Percentiles rank a stretch among this genome's conserved stretches.
Conservation (phyloP, 1,140 invertebrate species). For the Drosophila nebulosa region DNA sequence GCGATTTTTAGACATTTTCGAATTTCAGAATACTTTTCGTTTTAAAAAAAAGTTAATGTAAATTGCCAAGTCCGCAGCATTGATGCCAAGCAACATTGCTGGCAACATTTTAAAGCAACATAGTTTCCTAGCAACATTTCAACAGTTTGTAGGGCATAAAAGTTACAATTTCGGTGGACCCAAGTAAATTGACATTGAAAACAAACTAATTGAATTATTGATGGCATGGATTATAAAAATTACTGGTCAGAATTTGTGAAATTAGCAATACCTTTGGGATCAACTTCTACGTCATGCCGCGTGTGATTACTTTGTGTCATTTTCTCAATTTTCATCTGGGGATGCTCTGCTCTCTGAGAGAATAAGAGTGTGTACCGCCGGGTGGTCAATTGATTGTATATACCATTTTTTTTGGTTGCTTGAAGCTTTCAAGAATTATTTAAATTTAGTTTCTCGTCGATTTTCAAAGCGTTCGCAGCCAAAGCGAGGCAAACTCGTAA, state of each 20-base stretch:
- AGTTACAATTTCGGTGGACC: too few relatives aligned
- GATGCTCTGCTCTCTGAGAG: not conserved
- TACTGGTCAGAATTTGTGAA: too few relatives aligned
- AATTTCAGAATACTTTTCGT: too few relatives aligned
- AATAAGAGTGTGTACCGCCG: not conserved
- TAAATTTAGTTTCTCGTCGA: slow-evolving; percentile 77
- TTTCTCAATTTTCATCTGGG: not conserved
- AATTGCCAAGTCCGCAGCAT: not conserved
- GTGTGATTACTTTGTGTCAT: not conserved
- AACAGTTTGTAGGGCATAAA: too few relatives aligned
- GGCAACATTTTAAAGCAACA: not conserved
- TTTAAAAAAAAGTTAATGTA: too few relatives aligned
- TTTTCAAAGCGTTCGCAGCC: slow-evolving; percentile 70
- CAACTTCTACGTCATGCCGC: not conserved
- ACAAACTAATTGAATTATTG: too few relatives aligned
- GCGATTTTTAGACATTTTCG: too few relatives aligned
- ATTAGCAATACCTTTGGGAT: not conserved
- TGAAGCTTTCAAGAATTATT: slow-evolving; percentile 64
- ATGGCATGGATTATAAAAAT: too few relatives aligned
- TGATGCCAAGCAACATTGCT: not conserved
- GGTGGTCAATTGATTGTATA: slow-evolving; percentile 13
- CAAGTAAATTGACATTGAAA: not conserved
- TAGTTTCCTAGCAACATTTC: not conserved
- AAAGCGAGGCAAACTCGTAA: slow-evolving; percentile 31
- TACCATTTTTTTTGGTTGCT: slow-evolving; percentile 32